A percentile compares a stretch with the other conserved stretches of the same genome.
Evolutionary conservation across 2,113 vertebrate species (phyloP).

Genomic region (Dipodomys stephensi): DNA sequence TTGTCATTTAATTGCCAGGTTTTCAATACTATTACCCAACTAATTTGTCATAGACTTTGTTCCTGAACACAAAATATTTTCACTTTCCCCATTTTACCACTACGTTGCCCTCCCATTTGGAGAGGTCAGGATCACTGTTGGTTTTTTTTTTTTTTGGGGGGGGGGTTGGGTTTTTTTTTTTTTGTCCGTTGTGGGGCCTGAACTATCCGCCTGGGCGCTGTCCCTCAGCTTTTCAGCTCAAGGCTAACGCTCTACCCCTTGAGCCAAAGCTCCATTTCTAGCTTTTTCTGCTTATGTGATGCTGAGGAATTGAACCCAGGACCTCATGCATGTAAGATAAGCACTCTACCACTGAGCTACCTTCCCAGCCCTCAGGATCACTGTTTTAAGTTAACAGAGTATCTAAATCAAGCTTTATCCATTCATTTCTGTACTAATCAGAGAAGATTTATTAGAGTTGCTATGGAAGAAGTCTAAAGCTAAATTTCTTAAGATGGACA

Average conservation of each 20-base stretch:
- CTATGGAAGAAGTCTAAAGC: neutral
- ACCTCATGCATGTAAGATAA: no score
- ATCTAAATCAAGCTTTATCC: slow-evolving; percentile 8
- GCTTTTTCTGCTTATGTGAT: no score
- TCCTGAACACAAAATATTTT: slow-evolving; percentile 40
- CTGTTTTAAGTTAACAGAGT: neutral
- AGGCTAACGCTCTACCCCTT: no score
- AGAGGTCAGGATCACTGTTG: neutral
- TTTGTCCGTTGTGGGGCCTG: no score
- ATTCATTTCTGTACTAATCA: neutral
- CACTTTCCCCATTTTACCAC: neutral
- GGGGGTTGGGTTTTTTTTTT: no score
- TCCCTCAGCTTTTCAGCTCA: no score
- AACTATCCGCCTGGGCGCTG: no score
- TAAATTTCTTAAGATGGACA: neutral
- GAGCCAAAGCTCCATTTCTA: no score
- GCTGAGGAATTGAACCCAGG: no score
- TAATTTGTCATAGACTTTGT: neutral
- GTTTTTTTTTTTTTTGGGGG: no score
- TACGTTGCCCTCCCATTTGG: neutral
- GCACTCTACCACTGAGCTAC: no score
- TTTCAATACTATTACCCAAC: slow-evolving; percentile 18
- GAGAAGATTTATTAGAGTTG: neutral
- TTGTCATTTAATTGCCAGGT: neutral
- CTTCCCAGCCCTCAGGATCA: no score